These are phyloP conservation scores for Acromyrmex echinatior DNA, from an alignment of 1,140 invertebrate genomes.

Conservation along the genomic window DNA sequence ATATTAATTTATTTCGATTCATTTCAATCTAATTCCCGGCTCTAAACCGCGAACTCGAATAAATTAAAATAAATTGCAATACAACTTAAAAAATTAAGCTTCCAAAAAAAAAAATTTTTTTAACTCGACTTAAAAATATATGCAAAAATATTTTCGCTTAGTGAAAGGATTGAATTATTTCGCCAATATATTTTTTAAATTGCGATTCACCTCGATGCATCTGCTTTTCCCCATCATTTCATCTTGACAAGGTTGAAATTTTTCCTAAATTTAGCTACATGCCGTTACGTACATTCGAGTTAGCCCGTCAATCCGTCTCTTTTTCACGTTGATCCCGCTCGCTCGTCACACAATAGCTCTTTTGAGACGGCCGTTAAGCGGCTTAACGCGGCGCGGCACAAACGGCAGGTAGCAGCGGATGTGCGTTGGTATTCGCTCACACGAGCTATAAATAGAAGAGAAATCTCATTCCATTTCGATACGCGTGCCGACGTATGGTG, in stretches of 20 bases:
- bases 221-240: too few relatives aligned
- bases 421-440: slow-evolving; percentile 81
- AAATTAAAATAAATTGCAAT: too few relatives aligned
- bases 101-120: not conserved
- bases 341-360: slow-evolving; percentile 52
- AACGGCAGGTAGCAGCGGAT: slow-evolving; percentile 84
- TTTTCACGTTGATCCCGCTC: slow-evolving; percentile 46
- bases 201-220: not conserved
- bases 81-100: too few relatives aligned
- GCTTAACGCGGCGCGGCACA: slow-evolving; percentile 69
- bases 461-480: slow-evolving; percentile 85
- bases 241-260: not conserved
- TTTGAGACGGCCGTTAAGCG: slow-evolving; percentile 62
- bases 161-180: not conserved
- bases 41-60: too few relatives aligned
- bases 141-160: not conserved
- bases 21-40: too few relatives aligned
- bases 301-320: slow-evolving; percentile 1
- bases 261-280: slow-evolving; percentile 16
- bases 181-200: not conserved
- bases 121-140: not conserved
- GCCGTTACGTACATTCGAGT: not conserved
- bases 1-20: too few relatives aligned
- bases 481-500: slow-evolving; percentile 77
- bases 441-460: slow-evolving; percentile 86